Conservation (phyloP, 64 coral and sea anemone genomes). For the Hydrozoanthus tunicans region DNA sequence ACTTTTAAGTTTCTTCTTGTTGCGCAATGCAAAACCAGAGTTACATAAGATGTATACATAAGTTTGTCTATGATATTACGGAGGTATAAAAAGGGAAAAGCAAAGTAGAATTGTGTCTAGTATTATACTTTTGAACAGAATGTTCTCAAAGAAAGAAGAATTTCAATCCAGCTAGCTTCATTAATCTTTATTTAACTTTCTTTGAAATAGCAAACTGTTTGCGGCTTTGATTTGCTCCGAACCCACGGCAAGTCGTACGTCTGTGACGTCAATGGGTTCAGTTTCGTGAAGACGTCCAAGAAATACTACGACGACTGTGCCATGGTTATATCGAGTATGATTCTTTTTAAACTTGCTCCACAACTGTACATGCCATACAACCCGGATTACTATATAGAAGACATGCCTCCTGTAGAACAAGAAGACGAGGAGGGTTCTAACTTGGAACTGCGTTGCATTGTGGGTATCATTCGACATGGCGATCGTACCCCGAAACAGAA, state of each 20-base stretch:
- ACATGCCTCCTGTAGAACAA: slow-evolving; percentile 44
- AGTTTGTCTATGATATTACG: too few relatives aligned
- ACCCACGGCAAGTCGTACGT: slow-evolving; percentile 94
- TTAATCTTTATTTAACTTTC: neutral
- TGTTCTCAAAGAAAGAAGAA: too few relatives aligned
- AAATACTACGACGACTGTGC: slow-evolving; percentile 99
- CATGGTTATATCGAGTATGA: slow-evolving; percentile 77
- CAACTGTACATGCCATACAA: slow-evolving; percentile 83
- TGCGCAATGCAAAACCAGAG: too few relatives aligned
- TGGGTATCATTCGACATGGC: slow-evolving; percentile 93
- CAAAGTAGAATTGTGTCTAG: too few relatives aligned
- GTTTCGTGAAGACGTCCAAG: slow-evolving; percentile 97
- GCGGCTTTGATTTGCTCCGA: slow-evolving; percentile 93
- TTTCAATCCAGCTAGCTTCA: too few relatives aligned
- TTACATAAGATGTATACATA: too few relatives aligned
- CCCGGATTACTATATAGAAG: slow-evolving; percentile 57
- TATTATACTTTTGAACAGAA: too few relatives aligned
- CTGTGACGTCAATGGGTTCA: slow-evolving; percentile 99
- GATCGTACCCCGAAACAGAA: slow-evolving; percentile 99
- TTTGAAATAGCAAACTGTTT: slow-evolving; percentile 89
- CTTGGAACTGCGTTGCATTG: slow-evolving; percentile 90
- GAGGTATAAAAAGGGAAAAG: too few relatives aligned
- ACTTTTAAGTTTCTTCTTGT: too few relatives aligned
- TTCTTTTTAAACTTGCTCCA: slow-evolving; percentile 81
- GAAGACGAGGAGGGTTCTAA: slow-evolving; percentile 65